Base-by-base conservation (phyloP, 2,888 invertebrate genomes). In the Drosophila anomelani region DNA sequence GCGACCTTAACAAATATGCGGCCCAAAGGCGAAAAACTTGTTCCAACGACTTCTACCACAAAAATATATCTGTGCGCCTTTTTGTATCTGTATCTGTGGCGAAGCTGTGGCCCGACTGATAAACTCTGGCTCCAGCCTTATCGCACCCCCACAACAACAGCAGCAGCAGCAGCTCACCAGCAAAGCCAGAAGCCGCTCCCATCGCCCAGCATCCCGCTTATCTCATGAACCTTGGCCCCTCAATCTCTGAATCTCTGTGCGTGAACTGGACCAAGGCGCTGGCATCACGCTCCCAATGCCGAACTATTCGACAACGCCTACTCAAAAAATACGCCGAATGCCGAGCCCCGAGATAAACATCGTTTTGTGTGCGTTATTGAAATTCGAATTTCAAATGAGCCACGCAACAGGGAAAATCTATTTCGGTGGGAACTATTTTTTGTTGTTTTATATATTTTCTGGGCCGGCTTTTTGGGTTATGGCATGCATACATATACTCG, bases 1-100 rank as follows among this genome's bases (percentile, higher is more conserved):
- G 79, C 91, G 92, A 91, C 90, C 90, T 91, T 91, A 91, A 88
- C 86, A 91, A 91, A 90, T 81, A 91, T 91, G 90, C 86, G 77
- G 87, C 79, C 73, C 72, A 34, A 58, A 55, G 44, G 53, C 56
- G 29, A 56, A 29, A 58, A 76, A n/a, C 46, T 84, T 84, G 83
- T 88, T 84, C 81, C 72, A 79, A 67, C 34, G 6, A 47, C 29
- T 47, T 47, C 47, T 10, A 47, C 47, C n/a, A 44, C 13, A 44
- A 17, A 44, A 17, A 51, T 34, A 34, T 53, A 53, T 60, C 60
- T 60, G 60, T 60, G 60, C 38, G 61, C 12, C 20, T 26, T 17
- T 46, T 51, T 86, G 81, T 88, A 77, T 79, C 85, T 85, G 66
- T 74, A 60, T 53, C 75, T 59, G 55, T 26, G 54, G 39, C 72